A percentile compares a stretch with the other conserved stretches of the same genome.
Conservation (phyloP, 2,797 vertebrate genomes). For the Ceyx erithaca region DNA sequence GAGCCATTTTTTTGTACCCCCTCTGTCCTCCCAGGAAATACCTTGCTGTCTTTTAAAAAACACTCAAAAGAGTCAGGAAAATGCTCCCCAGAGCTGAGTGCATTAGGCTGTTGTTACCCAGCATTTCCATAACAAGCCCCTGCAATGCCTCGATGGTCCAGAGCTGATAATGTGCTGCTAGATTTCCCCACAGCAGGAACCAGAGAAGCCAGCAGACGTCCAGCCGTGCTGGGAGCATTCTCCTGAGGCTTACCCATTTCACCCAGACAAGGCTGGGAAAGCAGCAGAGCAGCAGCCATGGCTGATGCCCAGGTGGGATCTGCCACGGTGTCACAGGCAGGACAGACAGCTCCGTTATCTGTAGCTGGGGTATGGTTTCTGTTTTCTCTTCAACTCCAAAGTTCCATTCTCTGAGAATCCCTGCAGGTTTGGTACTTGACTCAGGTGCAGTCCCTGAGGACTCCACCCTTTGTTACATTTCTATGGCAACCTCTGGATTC, state of each 20-base stretch:
- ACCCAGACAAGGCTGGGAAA: slow-evolving; percentile 57
- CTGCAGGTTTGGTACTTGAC: not conserved
- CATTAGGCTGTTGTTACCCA: slow-evolving; percentile 29
- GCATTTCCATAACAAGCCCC: slow-evolving; percentile 53
- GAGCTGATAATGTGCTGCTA: slow-evolving; percentile 47
- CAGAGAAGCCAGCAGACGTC: slow-evolving; percentile 25
- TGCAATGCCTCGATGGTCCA: not conserved
- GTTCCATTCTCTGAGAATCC: slow-evolving; percentile 24
- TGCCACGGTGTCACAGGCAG: not conserved
- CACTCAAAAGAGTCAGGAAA: not conserved
- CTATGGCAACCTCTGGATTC: slow-evolving; percentile 34
- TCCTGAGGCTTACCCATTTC: slow-evolving; percentile 48
- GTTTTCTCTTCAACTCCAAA: slow-evolving; percentile 39
- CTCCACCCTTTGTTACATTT: slow-evolving; percentile 37
- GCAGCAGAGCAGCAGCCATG: not conserved
- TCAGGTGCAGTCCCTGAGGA: slow-evolving; percentile 30
- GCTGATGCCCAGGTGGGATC: slow-evolving; percentile 24
- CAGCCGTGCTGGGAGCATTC: slow-evolving; percentile 5
- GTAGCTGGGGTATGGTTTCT: slow-evolving; percentile 39
- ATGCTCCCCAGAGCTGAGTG: not conserved
- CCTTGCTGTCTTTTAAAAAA: not conserved
- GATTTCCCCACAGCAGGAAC: slow-evolving; percentile 28
- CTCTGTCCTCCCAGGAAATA: not conserved
- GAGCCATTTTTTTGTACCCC: not conserved
- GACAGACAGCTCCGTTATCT: slow-evolving; percentile 41